Evolutionary conservation across 2,888 invertebrate genomes (phyloP), one percentile per base, ranked within the genome.

Genomic region (Hetaerina titia): DNA sequence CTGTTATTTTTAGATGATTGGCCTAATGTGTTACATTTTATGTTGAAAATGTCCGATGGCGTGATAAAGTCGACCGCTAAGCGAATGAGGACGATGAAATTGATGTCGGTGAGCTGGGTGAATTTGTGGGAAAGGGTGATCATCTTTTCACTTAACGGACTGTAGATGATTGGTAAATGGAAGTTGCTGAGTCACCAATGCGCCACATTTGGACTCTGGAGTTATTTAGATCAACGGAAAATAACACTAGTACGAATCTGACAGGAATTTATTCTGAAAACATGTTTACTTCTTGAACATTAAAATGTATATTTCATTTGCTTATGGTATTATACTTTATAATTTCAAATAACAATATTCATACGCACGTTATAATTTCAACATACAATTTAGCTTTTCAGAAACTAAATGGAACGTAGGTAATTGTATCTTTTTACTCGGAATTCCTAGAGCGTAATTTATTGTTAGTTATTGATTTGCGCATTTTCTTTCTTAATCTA

Each of bases 111-210:
- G 56, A 69, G 56, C 45, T 5, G 69, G 64, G 13, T 56, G 92
- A 25, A 74, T 64, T 56, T 64, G 92, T n/a, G 56, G 56, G 13
- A 64, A 45, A 11, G 69, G 57, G 56, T 13, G 64, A 69, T 92
- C 92, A 92, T 92, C 69, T 92, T 92, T 92, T 69, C 69, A 56
- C 92, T 92, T 92, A 92, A 92, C 92, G 56, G 92, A 69, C 92
- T 69, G 92, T 92, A 69, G 92, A 74, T 92, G 92, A 92, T 92
- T 92, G 92, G 92, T 92, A 69, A 69, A 74, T 69, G 31, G 69
- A 92, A 74, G n/a, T 92, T 92, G 92, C 92, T 56, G 92, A 92
- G 92, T 92, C 56, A 56, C 69, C 74, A 60, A 25, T 92, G 56
- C 56, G 92, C 22, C 92, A 92, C 69, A 92, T 92, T 92, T 64